Evolutionary conservation across 2,797 vertebrate genomes (phyloP), one percentile per base, ranked within the genome.

Genomic region (Characodon lateralis): DNA sequence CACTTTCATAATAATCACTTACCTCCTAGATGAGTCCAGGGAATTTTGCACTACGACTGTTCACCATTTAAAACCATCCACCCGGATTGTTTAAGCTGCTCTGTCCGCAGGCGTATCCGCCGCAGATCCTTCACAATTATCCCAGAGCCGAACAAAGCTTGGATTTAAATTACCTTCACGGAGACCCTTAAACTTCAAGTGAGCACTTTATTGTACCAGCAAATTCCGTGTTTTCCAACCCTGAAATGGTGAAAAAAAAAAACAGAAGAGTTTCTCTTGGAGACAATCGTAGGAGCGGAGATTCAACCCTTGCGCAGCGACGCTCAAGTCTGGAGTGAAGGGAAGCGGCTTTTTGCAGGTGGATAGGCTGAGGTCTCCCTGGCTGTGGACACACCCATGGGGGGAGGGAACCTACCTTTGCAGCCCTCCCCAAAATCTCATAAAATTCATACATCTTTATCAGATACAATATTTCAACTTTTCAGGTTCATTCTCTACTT

Each of bases 391-490:
- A 95, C 95, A 95, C 94, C 93, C 92, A 91, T 83, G 89, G 35
- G 89, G 93, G 95, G 95, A 93, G 94, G 94, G 91, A 91, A 89
- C 87, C 86, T 92, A 95, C 95, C 95, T 95, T 93, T 58, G 85
- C 87, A 80, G 88, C 88, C 87, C 85, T 80, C 82, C 91, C 83
- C 63, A 43, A 82, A 81, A 79, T 78, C 12, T 68, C 56, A 73
- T 31, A 50, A 72, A 72, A 73, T 58, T 35, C 68, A 68, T 74
- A 66, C 53, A 70, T 77, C 58, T 82, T 76, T 4, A 20, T 46
- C 65, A 48, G 56, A 48, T 13, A 22, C 46, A 56, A 13, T 43
- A 6, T 12, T 26, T 26, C 43, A 26, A 26, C 66, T 46, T 46
- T 26, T 26, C 66, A 18, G 24, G 8, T 46, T 48, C 6, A 46